Evolutionary conservation across 1,140 invertebrate species (phyloP), one percentile per base, ranked within the genome.

Genomic region (Calycopis cecrops): DNA sequence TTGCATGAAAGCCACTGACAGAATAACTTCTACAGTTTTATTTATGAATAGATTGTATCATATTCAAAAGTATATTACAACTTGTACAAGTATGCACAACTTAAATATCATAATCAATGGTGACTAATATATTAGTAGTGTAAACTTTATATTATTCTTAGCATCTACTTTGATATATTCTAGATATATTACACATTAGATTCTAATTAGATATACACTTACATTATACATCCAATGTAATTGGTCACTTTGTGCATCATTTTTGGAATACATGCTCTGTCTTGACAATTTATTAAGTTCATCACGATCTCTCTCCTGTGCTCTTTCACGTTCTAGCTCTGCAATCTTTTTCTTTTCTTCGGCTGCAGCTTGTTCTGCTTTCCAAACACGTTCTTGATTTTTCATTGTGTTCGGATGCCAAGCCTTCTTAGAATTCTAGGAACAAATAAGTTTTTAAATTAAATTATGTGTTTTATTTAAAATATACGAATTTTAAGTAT

Each of bases 141-240:
- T n/a, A n/a, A n/a, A n/a, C n/a, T n/a, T n/a, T n/a, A n/a, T n/a
- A n/a, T n/a, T n/a, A n/a, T n/a, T n/a, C n/a, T n/a, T n/a, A n/a
- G n/a, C n/a, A n/a, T n/a, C n/a, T n/a, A n/a, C n/a, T n/a, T n/a
- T n/a, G n/a, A n/a, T n/a, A n/a, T n/a, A n/a, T n/a, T n/a, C n/a
- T n/a, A n/a, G n/a, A n/a, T n/a, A n/a, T n/a, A n/a, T n/a, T n/a
- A n/a, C n/a, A 28, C 21, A 28, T 28, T 28, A 28, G 2, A 28
- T 28, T 2, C 2, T 6, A 28, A n/a, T n/a, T 28, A 28, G 2
- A 6, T 28, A 6, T 6, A 28, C 21, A 73, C 80, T 52, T 65
- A 92, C 90, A 90, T 96, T 95, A 76, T 97, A 97, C 96, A 98
- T 97, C 96, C 96, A 98, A 72, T 97, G 94, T 42, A 98, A 76